These are phyloP conservation scores for Hirundo rustica DNA, from an alignment of 2,797 vertebrate genomes.

Conservation along the genomic window DNA sequence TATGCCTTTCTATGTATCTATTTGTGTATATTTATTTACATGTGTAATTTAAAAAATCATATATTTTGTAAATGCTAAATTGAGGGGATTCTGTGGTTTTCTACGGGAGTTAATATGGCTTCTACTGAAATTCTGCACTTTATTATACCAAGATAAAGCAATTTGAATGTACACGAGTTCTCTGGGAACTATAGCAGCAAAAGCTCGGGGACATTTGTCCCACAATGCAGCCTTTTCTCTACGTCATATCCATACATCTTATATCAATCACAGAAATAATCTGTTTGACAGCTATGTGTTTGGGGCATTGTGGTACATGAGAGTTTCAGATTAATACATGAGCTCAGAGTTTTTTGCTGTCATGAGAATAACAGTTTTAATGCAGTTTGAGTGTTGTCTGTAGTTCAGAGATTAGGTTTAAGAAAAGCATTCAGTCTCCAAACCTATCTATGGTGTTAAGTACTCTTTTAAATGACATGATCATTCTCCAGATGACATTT, in stretches of 20 bases:
- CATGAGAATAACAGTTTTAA: slow-evolving; percentile 39
- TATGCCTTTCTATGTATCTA: background rate
- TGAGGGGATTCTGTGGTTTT: background rate
- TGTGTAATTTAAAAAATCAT: background rate
- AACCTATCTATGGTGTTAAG: background rate
- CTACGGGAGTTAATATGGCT: background rate
- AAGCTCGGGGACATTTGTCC: slow-evolving; percentile 47
- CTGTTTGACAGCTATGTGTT: slow-evolving; percentile 57
- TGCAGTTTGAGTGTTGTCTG: slow-evolving; percentile 20
- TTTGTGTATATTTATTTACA: background rate
- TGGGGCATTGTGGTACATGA: slow-evolving; percentile 40
- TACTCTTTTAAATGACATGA: background rate
- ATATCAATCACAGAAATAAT: slow-evolving; percentile 62
- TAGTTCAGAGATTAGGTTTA: background rate
- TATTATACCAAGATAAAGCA: background rate
- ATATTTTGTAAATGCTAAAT: background rate
- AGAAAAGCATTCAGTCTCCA: background rate
- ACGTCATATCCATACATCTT: slow-evolving; percentile 51
- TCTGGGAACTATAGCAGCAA: slow-evolving; percentile 22
- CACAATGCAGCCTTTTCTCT: slow-evolving; percentile 36
- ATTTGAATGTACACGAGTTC: background rate
- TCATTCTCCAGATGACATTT: background rate
- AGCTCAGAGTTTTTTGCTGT: slow-evolving; percentile 43
- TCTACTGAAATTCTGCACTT: background rate
- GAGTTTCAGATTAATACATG: slow-evolving; percentile 43